phyloP scores from a whole-genome alignment of 2,888 invertebrate species.

The Parnassius glacialis region DNA sequence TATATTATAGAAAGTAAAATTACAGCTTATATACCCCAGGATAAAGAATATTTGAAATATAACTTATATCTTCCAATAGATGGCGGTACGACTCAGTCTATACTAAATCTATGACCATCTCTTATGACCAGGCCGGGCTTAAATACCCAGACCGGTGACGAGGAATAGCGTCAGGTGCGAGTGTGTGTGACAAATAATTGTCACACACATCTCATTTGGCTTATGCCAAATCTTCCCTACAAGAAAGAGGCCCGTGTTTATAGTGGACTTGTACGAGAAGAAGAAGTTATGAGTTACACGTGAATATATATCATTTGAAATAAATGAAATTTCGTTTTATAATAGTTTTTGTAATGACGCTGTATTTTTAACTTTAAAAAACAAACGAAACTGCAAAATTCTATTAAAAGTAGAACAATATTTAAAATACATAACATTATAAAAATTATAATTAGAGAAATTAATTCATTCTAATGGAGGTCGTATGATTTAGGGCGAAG shows the following conservation, averaged over 20 bases:
- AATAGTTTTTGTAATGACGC: background rate
- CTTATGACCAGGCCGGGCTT: too few relatives aligned
- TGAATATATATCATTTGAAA: background rate
- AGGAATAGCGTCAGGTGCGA: too few relatives aligned
- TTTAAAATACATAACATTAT: background rate
- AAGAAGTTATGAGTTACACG: too few relatives aligned
- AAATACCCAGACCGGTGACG: too few relatives aligned
- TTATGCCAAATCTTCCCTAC: background rate
- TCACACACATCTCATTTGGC: too few relatives aligned
- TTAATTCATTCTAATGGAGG: constrained; percentile 10
- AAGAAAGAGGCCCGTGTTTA: background rate
- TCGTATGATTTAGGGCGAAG: constrained; percentile 7
- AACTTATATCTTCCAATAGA: too few relatives aligned
- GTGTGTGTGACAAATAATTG: background rate
- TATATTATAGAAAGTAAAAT: too few relatives aligned
- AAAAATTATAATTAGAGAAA: constrained; percentile 17
- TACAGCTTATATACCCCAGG: too few relatives aligned
- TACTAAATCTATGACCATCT: too few relatives aligned
- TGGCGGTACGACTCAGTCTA: background rate
- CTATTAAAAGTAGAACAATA: background rate
- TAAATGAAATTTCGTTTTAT: background rate
- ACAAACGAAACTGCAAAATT: too few relatives aligned
- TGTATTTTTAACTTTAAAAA: too few relatives aligned
- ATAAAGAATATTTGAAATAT: too few relatives aligned
- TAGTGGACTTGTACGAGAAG: background rate